Evolutionary conservation across 2,888 invertebrate species (phyloP).

Genomic region (Cantharis flavilabris): DNA sequence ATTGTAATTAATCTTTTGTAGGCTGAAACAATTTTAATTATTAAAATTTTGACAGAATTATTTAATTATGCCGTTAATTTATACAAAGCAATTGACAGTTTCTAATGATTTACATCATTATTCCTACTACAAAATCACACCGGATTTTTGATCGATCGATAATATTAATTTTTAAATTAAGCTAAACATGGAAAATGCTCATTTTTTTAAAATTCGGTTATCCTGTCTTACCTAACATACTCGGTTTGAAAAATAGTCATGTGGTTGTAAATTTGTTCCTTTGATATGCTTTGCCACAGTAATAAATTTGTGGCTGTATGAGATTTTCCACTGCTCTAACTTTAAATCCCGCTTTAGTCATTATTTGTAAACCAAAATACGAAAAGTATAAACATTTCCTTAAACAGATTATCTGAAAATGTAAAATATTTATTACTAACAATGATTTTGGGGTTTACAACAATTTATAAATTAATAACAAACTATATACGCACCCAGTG

Average conservation of each 20-base stretch:
- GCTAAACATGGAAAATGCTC: too few relatives aligned
- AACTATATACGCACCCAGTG: too few relatives aligned
- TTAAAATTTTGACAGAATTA: background rate
- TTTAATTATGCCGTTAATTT: background rate
- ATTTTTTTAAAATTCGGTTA: too few relatives aligned
- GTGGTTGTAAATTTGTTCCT: background rate
- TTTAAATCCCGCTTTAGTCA: background rate
- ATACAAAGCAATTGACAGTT: background rate
- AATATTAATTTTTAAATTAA: background rate
- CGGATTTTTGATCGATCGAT: background rate
- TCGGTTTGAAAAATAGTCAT: background rate
- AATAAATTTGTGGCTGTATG: background rate
- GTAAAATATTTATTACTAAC: too few relatives aligned
- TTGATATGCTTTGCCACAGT: background rate
- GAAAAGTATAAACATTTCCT: background rate
- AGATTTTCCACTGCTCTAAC: background rate
- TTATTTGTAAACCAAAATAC: background rate
- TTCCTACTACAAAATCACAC: too few relatives aligned
- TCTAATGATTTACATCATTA: background rate
- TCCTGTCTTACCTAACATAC: background rate
- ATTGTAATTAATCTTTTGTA: conserved; percentile 35
- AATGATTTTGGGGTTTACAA: too few relatives aligned
- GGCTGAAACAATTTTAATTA: conserved; percentile 9
- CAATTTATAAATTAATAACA: too few relatives aligned
- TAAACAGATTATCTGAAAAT: background rate